Base-by-base conservation (phyloP, 2,888 invertebrate species). In the Lycophotia porphyrea region DNA sequence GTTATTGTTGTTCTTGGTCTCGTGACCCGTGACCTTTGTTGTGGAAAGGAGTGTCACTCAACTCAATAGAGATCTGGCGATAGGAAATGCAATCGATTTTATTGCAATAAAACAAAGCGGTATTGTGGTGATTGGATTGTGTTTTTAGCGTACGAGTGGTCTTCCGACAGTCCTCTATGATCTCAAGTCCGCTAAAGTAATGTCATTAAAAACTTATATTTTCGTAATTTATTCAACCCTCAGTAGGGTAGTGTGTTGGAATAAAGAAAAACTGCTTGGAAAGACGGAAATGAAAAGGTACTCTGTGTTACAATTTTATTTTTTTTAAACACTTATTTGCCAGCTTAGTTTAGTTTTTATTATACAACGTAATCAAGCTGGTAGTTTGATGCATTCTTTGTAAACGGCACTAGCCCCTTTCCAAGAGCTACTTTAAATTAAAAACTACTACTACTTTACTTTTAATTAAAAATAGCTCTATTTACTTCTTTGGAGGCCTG, bases 91-190 rank as follows among this genome's bases (percentile, higher is more conserved):
- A 70, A 39, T 47, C 1, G 31, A 24, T 60, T 71, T 80, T 39
- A 73, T 15, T 7, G 15, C 15, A 49, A 73, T 73, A 31, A 63
- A 52, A 80, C 61, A 71, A 80, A 77, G 31, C 24, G 42, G 42
- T 47, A 47, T 79, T 79, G 49, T 52, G 21, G 36, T 11, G 15
- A 21, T 77, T 52, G 44, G 34, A 63, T 72, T 36, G 60, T 42
- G 44, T 52, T 9, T 24, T 55, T n/a, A 31, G 34, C 18, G 34
- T 55, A 31, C 7, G 31, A 1, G 44, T 31, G 21, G 21, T 18
- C 31, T 21, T 60, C n/a, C n/a, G 49, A 58, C n/a, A 31, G 39
- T 18, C 13, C 18, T 9, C 39, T 49, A 18, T n/a, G 21, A 76
- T n/a, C 42, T 49, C 9, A 4, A 47, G 21, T 58, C 31, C 31